Evolutionary conservation across 2,113 vertebrate genomes (phyloP), one percentile per base, ranked within the genome.

Genomic region (Felis chaus): DNA sequence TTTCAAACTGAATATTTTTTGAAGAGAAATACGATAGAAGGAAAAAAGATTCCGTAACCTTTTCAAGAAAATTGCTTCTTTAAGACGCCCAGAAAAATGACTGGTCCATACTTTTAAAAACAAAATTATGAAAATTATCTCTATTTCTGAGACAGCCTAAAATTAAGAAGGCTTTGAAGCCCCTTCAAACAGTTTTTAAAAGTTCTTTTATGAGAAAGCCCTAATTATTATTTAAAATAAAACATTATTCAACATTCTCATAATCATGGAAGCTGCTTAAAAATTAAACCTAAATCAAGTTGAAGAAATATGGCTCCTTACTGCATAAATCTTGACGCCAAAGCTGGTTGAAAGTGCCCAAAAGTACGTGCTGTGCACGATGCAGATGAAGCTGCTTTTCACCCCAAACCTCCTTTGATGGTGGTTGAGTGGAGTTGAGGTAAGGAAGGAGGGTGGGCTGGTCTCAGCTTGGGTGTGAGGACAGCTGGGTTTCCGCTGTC

Each of bases 201-300:
- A 97, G 88, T 90, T 27, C 18, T 1, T 79, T 92, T 0, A 39
- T 79, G 55, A 96, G 79, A 89, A 91, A 92, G 21, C 23, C 39
- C 48, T 95, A 89, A 94, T 96, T 82, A 92, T 86, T 97, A 95
- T 97, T 96, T 97, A 45, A 82, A 97, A 71, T 92, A 89, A 74
- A 97, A 76, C 80, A 71, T 89, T 81, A 94, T 13, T 96, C 61
- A 88, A 7, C 10, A 86, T 87, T 91, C 65, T 15, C n/a, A 55
- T 63, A 89, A 63, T 79, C 50, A 36, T 5, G 45, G 8, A 25
- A 1, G 7, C 31, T 96, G 4, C 96, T 96, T 48, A 95, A 89
- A 97, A 89, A 45, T 3, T 89, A 80, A 85, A 29, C 19, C 21
- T 16, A 9, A 45, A 66, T 82, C 9, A 89, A 31, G 48, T 25